Evolutionary conservation across 2,888 invertebrate genomes (phyloP).

Genomic region (Synergus gifuensis): DNA sequence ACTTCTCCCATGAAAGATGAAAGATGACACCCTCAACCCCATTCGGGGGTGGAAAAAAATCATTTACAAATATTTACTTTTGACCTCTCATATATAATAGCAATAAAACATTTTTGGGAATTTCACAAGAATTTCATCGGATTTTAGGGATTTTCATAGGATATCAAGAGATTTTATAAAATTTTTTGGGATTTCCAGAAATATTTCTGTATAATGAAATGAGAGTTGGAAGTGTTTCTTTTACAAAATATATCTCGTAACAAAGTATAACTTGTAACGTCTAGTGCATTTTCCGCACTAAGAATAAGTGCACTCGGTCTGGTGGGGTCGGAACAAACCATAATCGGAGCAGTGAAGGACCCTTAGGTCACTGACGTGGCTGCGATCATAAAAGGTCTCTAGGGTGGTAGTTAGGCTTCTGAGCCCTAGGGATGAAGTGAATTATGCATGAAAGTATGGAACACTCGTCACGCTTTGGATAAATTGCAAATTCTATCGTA

Average conservation of each 20-base stretch:
- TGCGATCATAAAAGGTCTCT: not conserved
- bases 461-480: constrained; percentile 16
- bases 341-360: constrained; percentile 3
- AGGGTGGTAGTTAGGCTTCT: constrained; percentile 13
- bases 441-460: not conserved
- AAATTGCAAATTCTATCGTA: constrained; percentile 23
- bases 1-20: constrained; percentile 42
- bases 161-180: no score
- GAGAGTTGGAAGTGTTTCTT: not conserved
- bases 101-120: no score
- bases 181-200: no score
- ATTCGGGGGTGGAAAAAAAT: constrained; percentile 28
- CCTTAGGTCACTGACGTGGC: constrained; percentile 15
- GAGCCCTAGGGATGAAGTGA: constrained; percentile 26
- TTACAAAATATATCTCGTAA: not conserved
- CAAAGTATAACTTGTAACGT: not conserved
- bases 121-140: no score
- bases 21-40: constrained; percentile 1
- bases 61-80: no score
- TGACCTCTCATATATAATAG: no score
- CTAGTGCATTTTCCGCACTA: not conserved
- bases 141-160: no score
- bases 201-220: no score
- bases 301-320: constrained; percentile 8
- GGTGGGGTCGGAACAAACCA: not conserved